Evolutionary conservation across 2,113 vertebrate genomes (phyloP).

Genomic region (Chrysemys picta): DNA sequence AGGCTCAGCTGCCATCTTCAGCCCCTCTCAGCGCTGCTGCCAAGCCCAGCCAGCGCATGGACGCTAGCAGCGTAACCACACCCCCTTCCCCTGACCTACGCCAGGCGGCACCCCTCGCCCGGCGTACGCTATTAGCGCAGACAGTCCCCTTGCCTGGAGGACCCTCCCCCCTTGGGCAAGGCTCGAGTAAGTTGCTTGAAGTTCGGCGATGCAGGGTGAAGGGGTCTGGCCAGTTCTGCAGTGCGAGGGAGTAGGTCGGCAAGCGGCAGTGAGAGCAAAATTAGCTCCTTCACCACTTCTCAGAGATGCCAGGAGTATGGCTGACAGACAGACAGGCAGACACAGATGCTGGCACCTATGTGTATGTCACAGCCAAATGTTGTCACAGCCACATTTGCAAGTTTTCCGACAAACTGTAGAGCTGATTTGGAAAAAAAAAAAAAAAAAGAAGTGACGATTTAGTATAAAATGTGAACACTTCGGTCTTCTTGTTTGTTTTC

Average conservation of each 20-base stretch:
- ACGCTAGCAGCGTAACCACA: fast-evolving
- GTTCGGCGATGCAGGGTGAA: background rate
- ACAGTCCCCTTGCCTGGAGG: background rate
- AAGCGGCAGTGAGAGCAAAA: background rate
- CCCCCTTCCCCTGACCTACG: fast-evolving
- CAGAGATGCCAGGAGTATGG: fast-evolving
- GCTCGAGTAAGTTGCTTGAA: background rate
- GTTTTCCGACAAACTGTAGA: background rate
- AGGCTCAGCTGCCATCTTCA: constrained; percentile 29
- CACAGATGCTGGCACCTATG: background rate
- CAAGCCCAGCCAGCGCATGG: fast-evolving
- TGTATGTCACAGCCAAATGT: background rate
- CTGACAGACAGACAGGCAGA: background rate
- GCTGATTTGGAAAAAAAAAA: background rate
- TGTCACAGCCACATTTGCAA: no score
- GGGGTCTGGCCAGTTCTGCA: background rate
- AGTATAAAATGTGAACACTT: background rate
- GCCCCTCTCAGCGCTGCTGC: no score
- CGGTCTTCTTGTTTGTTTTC: background rate
- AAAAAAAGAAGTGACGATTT: background rate
- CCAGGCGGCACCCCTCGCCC: background rate
- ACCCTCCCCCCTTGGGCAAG: background rate
- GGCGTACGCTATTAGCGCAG: background rate
- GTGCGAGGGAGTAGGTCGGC: background rate
- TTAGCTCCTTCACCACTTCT: fast-evolving